These are phyloP conservation scores for Amphipoea lucens DNA, from an alignment of 2,888 invertebrate genomes.

Conservation along the genomic window DNA sequence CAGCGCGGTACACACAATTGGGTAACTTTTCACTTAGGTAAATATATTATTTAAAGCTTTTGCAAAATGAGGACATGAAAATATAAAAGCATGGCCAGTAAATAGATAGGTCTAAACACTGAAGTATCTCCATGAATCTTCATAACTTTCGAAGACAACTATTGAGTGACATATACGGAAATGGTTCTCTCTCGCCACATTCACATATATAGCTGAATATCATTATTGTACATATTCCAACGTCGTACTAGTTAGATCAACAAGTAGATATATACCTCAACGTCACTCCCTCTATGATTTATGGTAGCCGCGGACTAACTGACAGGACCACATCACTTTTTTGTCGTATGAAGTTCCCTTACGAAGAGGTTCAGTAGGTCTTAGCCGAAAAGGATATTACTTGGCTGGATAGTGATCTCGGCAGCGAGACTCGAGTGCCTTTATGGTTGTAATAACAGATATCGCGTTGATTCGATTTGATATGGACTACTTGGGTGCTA, in stretches of 20 bases:
- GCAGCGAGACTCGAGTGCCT: conserved; percentile 68
- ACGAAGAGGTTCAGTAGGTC: conserved; percentile 72
- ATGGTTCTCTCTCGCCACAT: conserved; percentile 30
- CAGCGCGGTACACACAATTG: conserved; percentile 50
- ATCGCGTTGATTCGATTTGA: conserved; percentile 56
- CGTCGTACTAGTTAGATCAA: conserved; percentile 69
- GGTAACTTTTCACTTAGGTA: conserved; percentile 31
- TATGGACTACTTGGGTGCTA: conserved; percentile 34
- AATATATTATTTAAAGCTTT: conserved; percentile 18
- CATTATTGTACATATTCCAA: conserved; percentile 55
- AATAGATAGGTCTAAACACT: conserved; percentile 8
- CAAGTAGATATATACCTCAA: conserved; percentile 73
- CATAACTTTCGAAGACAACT: conserved; percentile 27
- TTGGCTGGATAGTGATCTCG: conserved; percentile 81
- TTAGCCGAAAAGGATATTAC: conserved; percentile 83
- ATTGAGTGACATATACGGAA: conserved; percentile 54
- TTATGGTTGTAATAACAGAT: conserved; percentile 64
- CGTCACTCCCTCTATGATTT: conserved; percentile 76
- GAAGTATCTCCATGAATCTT: background rate
- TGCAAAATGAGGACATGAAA: background rate
- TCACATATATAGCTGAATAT: conserved; percentile 44
- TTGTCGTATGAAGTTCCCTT: conserved; percentile 71
- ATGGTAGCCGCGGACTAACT: conserved; percentile 72
- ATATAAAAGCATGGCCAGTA: conserved; percentile 5
- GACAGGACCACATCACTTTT: conserved; percentile 72